phyloP scores from a whole-genome alignment of 2,888 invertebrate genomes.

The Cantharis nigra region DNA sequence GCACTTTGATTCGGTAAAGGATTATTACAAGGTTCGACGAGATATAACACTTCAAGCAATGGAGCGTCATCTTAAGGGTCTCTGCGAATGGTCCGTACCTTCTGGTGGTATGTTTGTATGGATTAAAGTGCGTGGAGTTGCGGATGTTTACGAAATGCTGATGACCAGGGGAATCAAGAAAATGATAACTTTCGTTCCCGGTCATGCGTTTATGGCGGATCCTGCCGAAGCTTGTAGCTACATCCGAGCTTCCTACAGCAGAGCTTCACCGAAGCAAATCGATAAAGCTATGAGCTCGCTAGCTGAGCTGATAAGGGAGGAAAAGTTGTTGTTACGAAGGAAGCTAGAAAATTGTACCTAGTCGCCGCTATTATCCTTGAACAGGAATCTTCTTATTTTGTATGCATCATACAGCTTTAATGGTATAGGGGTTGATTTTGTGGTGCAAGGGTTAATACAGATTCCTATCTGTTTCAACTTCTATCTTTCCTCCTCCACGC shows the following conservation, averaged over 20 bases:
- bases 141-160: slow-evolving; percentile 75
- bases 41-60: slow-evolving; percentile 66
- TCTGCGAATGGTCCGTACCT: slow-evolving; percentile 70
- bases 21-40: slow-evolving; percentile 67
- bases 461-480: neutral
- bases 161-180: slow-evolving; percentile 69
- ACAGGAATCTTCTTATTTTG: slow-evolving; percentile 15
- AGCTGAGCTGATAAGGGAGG: slow-evolving; percentile 65
- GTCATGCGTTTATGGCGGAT: slow-evolving; percentile 73
- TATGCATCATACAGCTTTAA: slow-evolving; percentile 26
- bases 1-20: slow-evolving; percentile 63
- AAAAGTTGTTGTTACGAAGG: slow-evolving; percentile 56
- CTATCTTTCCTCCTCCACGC: neutral
- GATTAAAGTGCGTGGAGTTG: slow-evolving; percentile 69
- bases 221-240: slow-evolving; percentile 66
- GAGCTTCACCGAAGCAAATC: slow-evolving; percentile 68
- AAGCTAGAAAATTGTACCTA: slow-evolving; percentile 52
- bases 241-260: slow-evolving; percentile 73
- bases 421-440: neutral
- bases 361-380: slow-evolving; percentile 19
- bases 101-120: slow-evolving; percentile 80
- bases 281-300: slow-evolving; percentile 64
- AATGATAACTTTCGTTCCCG: slow-evolving; percentile 74
- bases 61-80: slow-evolving; percentile 62
- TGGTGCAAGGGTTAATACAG: neutral